Conservation (phyloP, 2,797 vertebrate species). For the Eptatretus atami region DNA sequence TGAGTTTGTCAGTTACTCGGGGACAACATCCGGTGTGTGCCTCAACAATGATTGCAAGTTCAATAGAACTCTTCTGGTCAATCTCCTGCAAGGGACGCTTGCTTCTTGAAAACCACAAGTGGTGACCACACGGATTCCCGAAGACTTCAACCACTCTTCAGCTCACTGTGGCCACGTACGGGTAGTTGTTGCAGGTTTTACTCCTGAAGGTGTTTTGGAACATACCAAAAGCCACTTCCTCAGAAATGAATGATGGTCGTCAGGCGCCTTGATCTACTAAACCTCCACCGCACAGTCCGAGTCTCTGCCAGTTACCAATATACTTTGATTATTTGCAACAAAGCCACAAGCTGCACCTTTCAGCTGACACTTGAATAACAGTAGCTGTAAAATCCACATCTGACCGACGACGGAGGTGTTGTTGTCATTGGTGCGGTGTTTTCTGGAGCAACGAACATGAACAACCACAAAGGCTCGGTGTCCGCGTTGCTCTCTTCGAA, state of each 20-base stretch:
- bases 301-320: constrained; percentile 43
- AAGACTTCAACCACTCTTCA: constrained; percentile 16
- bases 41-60: constrained; percentile 23
- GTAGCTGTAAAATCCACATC: too few species aligned
- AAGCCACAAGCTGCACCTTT: constrained; percentile 18
- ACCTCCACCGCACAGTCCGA: constrained; percentile 22
- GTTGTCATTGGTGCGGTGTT: constrained; percentile 17
- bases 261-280: constrained; percentile 14
- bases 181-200: constrained; percentile 31
- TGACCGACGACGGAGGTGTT: constrained; percentile 12
- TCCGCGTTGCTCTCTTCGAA: constrained; percentile 13
- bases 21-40: constrained; percentile 17
- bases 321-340: constrained; percentile 44
- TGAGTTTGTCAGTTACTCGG: constrained; percentile 33
- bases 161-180: constrained; percentile 20
- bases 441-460: constrained; percentile 38
- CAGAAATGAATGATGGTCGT: constrained; percentile 15
- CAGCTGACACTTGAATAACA: constrained; percentile 3
- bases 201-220: constrained; percentile 20
- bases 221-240: constrained; percentile 25
- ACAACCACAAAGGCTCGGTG: constrained; percentile 25
- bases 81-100: constrained; percentile 38
- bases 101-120: constrained; percentile 32
- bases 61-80: constrained; percentile 26
- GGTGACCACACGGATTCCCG: constrained; percentile 31